Evolutionary conservation across 2,797 vertebrate genomes (phyloP).

Genomic region (Netta rufina): DNA sequence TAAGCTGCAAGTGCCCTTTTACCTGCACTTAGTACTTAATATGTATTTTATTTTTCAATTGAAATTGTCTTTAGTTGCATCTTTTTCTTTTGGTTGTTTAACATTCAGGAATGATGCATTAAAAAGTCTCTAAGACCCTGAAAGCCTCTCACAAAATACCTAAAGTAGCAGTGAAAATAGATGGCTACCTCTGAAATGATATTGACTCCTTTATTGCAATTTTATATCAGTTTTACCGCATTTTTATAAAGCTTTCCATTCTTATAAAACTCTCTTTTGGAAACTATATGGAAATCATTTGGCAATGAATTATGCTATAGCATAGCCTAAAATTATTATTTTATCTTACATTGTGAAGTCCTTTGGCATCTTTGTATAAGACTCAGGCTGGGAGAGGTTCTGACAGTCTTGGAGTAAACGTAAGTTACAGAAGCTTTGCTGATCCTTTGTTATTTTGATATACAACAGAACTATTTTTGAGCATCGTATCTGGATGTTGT

Average conservation of each 20-base stretch:
- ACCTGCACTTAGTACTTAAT: conserved; percentile 2
- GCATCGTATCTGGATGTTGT: conserved; percentile 13
- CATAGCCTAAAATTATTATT: conserved; percentile 37
- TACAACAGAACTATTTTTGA: conserved; percentile 15
- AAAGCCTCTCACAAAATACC: conserved; percentile 47
- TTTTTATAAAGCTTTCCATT: conserved; percentile 25
- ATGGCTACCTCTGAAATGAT: background rate
- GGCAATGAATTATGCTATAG: background rate
- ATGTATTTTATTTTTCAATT: conserved; percentile 20
- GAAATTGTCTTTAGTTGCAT: conserved; percentile 2
- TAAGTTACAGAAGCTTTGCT: conserved; percentile 16
- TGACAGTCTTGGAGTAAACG: background rate
- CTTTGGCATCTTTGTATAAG: background rate
- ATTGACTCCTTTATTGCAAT: conserved; percentile 24
- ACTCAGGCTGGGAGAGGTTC: background rate
- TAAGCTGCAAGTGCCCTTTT: conserved; percentile 14
- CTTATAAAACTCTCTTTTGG: conserved; percentile 13
- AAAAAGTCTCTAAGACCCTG: background rate
- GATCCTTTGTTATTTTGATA: conserved; percentile 40
- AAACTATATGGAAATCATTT: conserved; percentile 43
- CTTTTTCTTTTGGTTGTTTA: conserved; percentile 18
- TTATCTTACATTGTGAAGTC: conserved; percentile 52
- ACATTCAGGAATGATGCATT: background rate
- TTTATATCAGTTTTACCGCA: conserved; percentile 18
- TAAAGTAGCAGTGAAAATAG: conserved; percentile 32